Evolutionary conservation across 2,888 invertebrate genomes (phyloP).

Genomic region (Lymantria monacha): DNA sequence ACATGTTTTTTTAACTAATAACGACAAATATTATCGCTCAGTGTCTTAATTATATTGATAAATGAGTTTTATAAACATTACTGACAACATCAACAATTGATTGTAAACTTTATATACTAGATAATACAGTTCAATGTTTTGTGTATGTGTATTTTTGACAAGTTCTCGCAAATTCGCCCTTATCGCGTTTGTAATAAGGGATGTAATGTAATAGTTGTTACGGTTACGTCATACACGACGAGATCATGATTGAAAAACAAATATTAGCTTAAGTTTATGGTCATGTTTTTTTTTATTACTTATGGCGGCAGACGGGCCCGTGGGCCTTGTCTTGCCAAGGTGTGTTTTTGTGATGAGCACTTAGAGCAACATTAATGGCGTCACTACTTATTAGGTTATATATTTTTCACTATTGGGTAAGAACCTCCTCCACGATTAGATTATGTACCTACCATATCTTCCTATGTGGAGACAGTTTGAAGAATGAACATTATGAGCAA

Average conservation of each 20-base stretch:
- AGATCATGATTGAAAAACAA: conserved; percentile 22
- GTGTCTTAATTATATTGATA: conserved; percentile 14
- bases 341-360: too few relatives aligned
- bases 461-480: too few relatives aligned
- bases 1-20: conserved; percentile 19
- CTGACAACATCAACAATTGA: background rate
- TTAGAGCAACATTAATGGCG: too few relatives aligned
- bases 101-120: background rate
- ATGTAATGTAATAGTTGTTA: background rate
- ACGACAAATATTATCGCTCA: conserved; percentile 21
- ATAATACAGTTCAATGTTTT: background rate
- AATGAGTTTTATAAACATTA: conserved; percentile 2
- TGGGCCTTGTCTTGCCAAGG: too few relatives aligned
- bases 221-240: conserved; percentile 20
- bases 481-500: too few relatives aligned
- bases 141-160: background rate
- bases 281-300: too few relatives aligned
- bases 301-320: too few relatives aligned
- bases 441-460: too few relatives aligned
- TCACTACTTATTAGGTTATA: too few relatives aligned
- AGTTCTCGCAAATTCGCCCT: conserved; percentile 4
- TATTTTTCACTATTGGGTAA: too few relatives aligned
- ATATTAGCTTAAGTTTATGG: too few relatives aligned
- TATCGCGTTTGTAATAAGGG: conserved; percentile 7
- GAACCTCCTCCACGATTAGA: too few relatives aligned